Evolutionary conservation across 2,113 vertebrate genomes (phyloP).

Genomic region (Petroica traversi): DNA sequence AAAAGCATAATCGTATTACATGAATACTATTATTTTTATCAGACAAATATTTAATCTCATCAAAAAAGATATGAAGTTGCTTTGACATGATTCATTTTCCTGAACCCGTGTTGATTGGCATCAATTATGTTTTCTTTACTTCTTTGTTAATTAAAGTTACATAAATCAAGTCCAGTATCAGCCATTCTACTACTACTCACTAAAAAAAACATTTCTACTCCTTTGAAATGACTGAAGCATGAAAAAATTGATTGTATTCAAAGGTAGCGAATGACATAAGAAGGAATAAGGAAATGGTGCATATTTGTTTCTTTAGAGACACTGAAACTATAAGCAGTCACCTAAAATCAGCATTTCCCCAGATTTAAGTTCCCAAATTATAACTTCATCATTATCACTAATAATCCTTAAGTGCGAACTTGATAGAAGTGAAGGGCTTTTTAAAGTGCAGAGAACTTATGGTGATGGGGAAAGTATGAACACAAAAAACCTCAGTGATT

Average conservation of each 20-base stretch:
- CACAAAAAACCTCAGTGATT: background rate
- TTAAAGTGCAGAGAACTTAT: background rate
- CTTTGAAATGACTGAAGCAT: background rate
- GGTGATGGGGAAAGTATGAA: background rate
- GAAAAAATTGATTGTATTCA: background rate
- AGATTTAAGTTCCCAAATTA: background rate
- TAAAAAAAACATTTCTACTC: background rate
- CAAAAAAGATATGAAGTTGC: slow-evolving; percentile 25
- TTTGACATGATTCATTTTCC: slow-evolving; percentile 20
- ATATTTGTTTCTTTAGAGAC: background rate
- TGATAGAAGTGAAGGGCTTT: background rate
- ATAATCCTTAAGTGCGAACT: background rate
- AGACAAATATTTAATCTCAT: slow-evolving; percentile 41
- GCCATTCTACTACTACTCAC: background rate
- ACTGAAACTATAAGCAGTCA: background rate
- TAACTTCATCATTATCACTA: background rate
- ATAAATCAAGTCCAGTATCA: background rate
- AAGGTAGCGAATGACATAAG: background rate
- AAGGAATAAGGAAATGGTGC: background rate
- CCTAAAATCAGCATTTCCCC: background rate
- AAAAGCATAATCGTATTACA: slow-evolving; percentile 35
- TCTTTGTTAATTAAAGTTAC: slow-evolving; percentile 26
- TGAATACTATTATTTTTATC: slow-evolving; percentile 17
- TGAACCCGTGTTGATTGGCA: background rate
- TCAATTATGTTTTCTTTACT: slow-evolving; percentile 25